Percentiles rank a stretch among this genome's conserved stretches.
These are phyloP conservation scores for Liolophura sinensis DNA, from an alignment of 1,140 invertebrate species.

Conservation along the genomic window DNA sequence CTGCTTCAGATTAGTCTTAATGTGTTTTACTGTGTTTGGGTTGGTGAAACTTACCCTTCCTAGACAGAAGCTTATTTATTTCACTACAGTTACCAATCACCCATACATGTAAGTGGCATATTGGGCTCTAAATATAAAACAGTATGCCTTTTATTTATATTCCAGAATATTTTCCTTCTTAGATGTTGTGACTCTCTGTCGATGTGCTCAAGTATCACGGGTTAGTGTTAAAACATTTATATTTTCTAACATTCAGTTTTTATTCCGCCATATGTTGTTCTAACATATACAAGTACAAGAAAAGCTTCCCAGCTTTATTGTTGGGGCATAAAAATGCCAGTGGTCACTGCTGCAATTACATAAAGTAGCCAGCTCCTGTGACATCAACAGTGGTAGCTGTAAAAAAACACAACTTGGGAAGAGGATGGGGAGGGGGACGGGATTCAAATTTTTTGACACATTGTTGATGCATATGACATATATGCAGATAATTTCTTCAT, in stretches of 20 bases:
- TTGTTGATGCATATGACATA: too few relatives aligned
- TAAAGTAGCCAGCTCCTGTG: not conserved
- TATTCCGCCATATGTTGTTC: not conserved
- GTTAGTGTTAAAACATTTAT: conserved; percentile 33
- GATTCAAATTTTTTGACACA: too few relatives aligned
- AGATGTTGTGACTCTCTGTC: conserved; percentile 95
- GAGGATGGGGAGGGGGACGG: too few relatives aligned
- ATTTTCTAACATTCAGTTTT: not conserved
- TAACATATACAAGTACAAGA: not conserved
- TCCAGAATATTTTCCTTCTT: conserved; percentile 94
- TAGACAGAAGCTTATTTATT: not conserved
- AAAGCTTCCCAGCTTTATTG: not conserved
- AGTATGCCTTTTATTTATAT: conserved; percentile 35
- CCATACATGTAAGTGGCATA: not conserved
- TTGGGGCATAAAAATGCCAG: not conserved
- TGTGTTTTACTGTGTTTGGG: not conserved
- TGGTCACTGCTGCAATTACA: not conserved
- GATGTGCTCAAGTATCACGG: conserved; percentile 94
- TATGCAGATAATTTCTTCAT: too few relatives aligned
- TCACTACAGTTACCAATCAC: not conserved
- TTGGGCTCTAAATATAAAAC: not conserved
- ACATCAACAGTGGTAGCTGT: too few relatives aligned
- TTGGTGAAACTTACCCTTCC: not conserved
- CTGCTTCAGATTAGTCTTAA: not conserved
- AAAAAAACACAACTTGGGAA: too few relatives aligned